phyloP scores from a whole-genome alignment of 2,113 vertebrate species.

The Oenanthe oenanthe region DNA sequence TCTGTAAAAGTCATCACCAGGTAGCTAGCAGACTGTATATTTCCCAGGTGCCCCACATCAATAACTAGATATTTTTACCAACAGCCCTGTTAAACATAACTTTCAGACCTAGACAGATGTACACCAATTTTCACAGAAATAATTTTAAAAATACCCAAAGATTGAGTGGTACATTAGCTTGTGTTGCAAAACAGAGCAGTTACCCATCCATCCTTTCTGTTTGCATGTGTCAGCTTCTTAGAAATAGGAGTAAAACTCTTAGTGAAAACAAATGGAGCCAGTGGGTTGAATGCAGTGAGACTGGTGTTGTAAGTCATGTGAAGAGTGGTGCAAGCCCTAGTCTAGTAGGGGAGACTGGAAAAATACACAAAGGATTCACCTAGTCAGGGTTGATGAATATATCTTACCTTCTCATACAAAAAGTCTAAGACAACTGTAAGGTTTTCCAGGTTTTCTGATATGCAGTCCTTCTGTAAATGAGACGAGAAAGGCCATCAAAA shows the following conservation, averaged over 20 bases:
- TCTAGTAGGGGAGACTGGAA: neutral
- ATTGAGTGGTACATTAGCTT: neutral
- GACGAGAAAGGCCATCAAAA: neutral
- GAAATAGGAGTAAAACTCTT: neutral
- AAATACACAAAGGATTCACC: neutral
- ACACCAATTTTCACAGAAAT: neutral
- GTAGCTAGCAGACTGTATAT: neutral
- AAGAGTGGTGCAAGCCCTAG: neutral
- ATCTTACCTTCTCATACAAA: slow-evolving; percentile 70
- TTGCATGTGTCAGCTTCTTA: neutral
- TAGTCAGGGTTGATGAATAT: neutral
- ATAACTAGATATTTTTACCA: neutral
- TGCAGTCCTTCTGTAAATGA: slow-evolving; percentile 44
- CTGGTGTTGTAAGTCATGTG: neutral
- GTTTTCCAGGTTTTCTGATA: neutral
- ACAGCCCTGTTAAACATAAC: neutral
- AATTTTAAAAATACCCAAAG: neutral
- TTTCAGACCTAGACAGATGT: neutral
- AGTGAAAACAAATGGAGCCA: neutral
- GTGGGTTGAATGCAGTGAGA: neutral
- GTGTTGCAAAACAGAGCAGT: neutral
- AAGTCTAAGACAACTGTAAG: slow-evolving; percentile 66
- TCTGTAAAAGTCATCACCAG: neutral
- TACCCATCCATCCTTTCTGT: neutral
- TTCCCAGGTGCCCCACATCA: neutral